Percentiles rank a stretch among this genome's conserved stretches.
Conservation (phyloP, 1,140 invertebrate species). For the Tetragonula clypearis region DNA sequence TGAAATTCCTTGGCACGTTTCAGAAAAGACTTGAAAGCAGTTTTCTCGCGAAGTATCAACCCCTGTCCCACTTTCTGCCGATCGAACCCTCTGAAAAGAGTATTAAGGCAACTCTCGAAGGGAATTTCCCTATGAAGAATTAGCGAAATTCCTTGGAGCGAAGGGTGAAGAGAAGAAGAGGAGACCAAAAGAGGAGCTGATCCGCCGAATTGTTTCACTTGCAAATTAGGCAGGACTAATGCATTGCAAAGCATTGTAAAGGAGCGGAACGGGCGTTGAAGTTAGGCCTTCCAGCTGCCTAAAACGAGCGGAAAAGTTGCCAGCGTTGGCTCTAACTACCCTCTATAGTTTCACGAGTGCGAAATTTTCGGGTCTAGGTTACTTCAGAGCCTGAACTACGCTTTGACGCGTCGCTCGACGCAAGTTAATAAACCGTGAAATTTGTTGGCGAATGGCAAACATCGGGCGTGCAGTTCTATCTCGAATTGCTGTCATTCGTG, state of each 20-base stretch:
- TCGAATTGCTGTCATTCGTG: too few species aligned
- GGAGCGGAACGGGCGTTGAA: not conserved
- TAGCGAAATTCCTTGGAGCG: conserved; percentile 19
- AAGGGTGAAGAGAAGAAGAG: not conserved
- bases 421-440: conserved; percentile 30
- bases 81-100: not conserved
- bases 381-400: not conserved
- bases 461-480: not conserved
- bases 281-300: not conserved
- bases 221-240: conserved; percentile 57
- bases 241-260: conserved; percentile 44
- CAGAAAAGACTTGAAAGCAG: not conserved
- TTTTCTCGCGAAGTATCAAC: conserved; percentile 6
- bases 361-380: not conserved
- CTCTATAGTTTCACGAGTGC: not conserved
- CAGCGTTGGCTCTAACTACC: not conserved
- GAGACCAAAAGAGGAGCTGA: not conserved
- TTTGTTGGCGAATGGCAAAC: conserved; percentile 11
- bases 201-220: conserved; percentile 49
- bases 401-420: not conserved
- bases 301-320: not conserved
- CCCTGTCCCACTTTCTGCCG: not conserved
- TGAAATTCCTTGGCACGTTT: not conserved
- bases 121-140: conserved; percentile 12
- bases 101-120: not conserved